Evolutionary conservation across 2,888 invertebrate genomes (phyloP), one percentile per base, ranked within the genome.

Genomic region (Heliconius ethilla): DNA sequence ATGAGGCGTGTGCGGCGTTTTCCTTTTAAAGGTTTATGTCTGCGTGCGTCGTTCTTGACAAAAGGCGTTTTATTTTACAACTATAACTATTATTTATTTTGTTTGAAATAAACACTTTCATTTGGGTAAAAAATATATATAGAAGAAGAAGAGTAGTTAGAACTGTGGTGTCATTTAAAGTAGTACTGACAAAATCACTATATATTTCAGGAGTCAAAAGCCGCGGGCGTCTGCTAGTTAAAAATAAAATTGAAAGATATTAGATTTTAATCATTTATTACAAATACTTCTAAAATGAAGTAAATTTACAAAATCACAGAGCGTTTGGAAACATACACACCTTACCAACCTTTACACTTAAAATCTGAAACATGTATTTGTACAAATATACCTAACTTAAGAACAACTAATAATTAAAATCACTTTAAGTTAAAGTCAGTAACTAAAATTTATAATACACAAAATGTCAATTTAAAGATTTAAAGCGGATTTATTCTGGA

Each of bases 201-300:
- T 33, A 7, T 33, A 33, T 6, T 18, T 51, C 51, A 51, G 51
- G 18, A 2, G 51, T 18, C 18, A 51, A 15, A 18, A 51, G 18
- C 6, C 51, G 7, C 18, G 51, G 6, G 51, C 51, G 18, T 18
- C 18, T 6, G n/a, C 59, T 10, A 27, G 2, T n/a, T 37, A 9
- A 59, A n/a, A 75, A 65, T 63, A 70, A 77, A 75, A 67, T 63
- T 27, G 40, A 67, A 73, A 66, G 70, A 76, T 22, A 74, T 59
- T 29, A 37, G 27, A 29, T 27, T 75, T 70, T 75, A 77, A 79
- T 74, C 76, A 79, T 76, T 79, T 76, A 80, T 78, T 78, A 77
- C 69, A 79, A 77, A 76, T 65, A 83, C 84, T 84, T 85, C 84
- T 80, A 85, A 83, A 84, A 85, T 82, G 85, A 85, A 85, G 84